Evolutionary conservation across 2,888 invertebrate species (phyloP).

Genomic region (Physocephala rufipes): DNA sequence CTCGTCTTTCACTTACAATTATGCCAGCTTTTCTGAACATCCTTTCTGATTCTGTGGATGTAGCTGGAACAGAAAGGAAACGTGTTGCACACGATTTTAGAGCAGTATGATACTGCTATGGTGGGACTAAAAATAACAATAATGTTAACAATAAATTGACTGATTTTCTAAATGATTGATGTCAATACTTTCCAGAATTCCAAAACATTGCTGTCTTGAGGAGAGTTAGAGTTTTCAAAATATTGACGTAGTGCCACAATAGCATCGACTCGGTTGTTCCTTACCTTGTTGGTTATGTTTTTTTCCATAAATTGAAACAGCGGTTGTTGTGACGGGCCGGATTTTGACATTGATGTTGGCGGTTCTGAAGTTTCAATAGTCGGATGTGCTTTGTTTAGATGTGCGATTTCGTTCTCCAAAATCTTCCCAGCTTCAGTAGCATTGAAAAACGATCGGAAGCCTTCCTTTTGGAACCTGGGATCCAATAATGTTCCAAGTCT

Average conservation of each 20-base stretch:
- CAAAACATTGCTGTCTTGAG: not conserved
- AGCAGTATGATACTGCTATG: too few relatives aligned
- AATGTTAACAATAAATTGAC: not conserved
- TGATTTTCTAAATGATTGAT: not conserved
- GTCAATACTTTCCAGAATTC: not conserved
- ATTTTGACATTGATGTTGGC: not conserved
- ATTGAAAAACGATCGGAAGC: not conserved
- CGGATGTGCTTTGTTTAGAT: too few relatives aligned
- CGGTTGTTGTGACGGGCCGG: too few relatives aligned
- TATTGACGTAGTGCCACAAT: not conserved
- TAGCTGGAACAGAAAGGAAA: not conserved
- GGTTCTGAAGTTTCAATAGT: not conserved
- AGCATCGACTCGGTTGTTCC: not conserved
- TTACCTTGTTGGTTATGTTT: not conserved
- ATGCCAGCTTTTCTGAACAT: conserved; percentile 11
- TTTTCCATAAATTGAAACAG: not conserved
- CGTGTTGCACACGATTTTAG: not conserved
- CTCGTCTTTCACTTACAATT: not conserved
- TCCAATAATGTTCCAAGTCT: not conserved
- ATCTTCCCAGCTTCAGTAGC: not conserved
- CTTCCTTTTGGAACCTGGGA: not conserved
- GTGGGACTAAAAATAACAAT: not conserved
- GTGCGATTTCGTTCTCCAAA: not conserved
- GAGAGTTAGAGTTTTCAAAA: not conserved
- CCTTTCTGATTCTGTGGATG: not conserved